These are phyloP conservation scores for Dasyprocta punctata DNA, from an alignment of 2,113 vertebrate species.

Conservation along the genomic window DNA sequence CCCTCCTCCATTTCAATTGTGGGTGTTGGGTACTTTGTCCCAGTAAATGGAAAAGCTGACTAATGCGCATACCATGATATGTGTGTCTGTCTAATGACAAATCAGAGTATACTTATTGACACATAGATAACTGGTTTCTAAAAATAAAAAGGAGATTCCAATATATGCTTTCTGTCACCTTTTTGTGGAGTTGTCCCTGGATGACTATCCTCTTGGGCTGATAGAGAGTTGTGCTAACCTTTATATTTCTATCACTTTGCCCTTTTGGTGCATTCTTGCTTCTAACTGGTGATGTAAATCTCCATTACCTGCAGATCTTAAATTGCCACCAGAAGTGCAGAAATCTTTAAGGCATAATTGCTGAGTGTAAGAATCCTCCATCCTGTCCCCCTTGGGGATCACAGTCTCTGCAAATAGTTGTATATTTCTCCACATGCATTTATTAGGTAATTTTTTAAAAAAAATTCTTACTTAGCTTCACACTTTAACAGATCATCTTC, in stretches of 20 bases:
- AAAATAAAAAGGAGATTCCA: background rate
- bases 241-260: background rate
- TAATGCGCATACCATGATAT: background rate
- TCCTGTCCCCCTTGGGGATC: background rate
- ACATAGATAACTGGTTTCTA: slow-evolving; percentile 17
- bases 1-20: background rate
- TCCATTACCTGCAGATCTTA: background rate
- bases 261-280: background rate
- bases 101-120: background rate
- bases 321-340: background rate
- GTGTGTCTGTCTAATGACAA: background rate
- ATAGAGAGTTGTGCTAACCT: background rate
- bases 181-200: background rate
- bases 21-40: background rate
- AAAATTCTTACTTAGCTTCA: background rate
- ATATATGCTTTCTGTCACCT: background rate
- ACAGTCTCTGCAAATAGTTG: background rate
- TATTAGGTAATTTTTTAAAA: background rate
- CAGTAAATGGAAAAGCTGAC: background rate
- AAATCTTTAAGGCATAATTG: background rate
- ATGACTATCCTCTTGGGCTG: background rate
- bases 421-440: slow-evolving; percentile 8
- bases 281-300: background rate
- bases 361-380: background rate
- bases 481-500: background rate